A percentile compares a stretch with the other conserved stretches of the same genome.
Conservation (phyloP, 35 echinoderm and acorn worm genomes). For the Patiria miniata region DNA sequence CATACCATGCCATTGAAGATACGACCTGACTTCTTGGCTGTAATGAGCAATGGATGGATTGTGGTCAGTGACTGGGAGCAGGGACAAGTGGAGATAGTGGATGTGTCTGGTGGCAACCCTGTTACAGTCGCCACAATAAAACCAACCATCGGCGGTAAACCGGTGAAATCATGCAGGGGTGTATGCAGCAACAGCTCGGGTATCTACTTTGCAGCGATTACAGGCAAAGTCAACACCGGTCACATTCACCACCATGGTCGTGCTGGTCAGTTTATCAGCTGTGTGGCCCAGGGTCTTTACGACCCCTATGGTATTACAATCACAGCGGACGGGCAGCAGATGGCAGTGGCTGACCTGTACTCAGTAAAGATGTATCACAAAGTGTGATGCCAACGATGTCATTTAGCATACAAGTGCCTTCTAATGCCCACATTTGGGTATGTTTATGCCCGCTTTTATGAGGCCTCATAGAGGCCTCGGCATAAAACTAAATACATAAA, state of each 20-base stretch:
- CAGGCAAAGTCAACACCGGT: neutral
- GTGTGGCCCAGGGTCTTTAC: neutral
- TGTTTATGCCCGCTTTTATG: too few relatives aligned
- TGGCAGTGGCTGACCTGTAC: neutral
- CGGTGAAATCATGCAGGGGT: neutral
- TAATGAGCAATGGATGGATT: neutral
- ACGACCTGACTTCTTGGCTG: neutral
- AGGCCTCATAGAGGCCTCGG: too few relatives aligned
- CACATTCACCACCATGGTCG: neutral
- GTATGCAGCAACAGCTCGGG: neutral
- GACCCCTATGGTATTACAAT: neutral
- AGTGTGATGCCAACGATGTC: neutral
- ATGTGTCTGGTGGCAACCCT: neutral
- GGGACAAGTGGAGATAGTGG: neutral
- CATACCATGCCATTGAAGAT: neutral
- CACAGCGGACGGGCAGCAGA: neutral
- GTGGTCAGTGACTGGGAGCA: neutral
- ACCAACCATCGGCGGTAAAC: slow-evolving; percentile 6
- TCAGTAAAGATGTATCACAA: slow-evolving; percentile 4
- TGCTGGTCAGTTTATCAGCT: neutral
- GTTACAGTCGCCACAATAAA: neutral
- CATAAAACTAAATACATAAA: too few relatives aligned
- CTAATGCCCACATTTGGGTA: too few relatives aligned
- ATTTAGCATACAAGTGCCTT: too few relatives aligned
- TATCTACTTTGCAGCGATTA: neutral